Evolutionary conservation across 2,888 invertebrate species (phyloP), one percentile per base, ranked within the genome.

Genomic region (Stegana nigrithorax): DNA sequence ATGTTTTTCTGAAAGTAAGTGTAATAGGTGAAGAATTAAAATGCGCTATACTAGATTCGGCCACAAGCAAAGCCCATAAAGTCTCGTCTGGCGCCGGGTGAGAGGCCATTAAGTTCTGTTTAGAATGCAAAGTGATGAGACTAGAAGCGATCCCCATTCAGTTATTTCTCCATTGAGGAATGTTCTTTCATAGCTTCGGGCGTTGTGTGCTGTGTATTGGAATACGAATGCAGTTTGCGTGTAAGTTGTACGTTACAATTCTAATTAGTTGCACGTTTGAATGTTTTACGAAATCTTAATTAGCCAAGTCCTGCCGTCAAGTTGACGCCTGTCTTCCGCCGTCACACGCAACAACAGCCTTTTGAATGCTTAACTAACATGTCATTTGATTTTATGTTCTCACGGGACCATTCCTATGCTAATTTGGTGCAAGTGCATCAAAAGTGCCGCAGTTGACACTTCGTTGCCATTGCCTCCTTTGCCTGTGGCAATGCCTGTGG

Each of bases 61-160:
- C 36, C 67, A 65, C 63, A 65, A 66, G 71, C 64, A 69, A 66
- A 68, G 65, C 63, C 79, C 69, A 80, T 80, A 75, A 81, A 81
- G 81, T 79, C 80, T 81, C 72, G 75, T 66, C 73, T 81, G 80
- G 80, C 80, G 80, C 80, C 80, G 60, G 75, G 69, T 81, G 81
- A 78, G 80, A 72, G 81, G 72, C 72, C 78, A 74, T 67, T 67
- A 69, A 69, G 66, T 55, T 55, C 53, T 60, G 64, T 10, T 53
- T 42, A 42, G 44, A 29, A 59, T 60, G 39, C 14, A 17, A 19
- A 25, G 17, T 5, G 21, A 14, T 21, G 29, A 26, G 42, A 21
- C 8, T 23, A 2, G n/a, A 23, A 42, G 58, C 25, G 44, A 32
- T 23, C 56, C 10, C 17, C 59, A 59, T 45, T 32, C 17, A 60